Conservation (phyloP, 1,140 invertebrate genomes). For the Temnothorax curvispinosus region DNA sequence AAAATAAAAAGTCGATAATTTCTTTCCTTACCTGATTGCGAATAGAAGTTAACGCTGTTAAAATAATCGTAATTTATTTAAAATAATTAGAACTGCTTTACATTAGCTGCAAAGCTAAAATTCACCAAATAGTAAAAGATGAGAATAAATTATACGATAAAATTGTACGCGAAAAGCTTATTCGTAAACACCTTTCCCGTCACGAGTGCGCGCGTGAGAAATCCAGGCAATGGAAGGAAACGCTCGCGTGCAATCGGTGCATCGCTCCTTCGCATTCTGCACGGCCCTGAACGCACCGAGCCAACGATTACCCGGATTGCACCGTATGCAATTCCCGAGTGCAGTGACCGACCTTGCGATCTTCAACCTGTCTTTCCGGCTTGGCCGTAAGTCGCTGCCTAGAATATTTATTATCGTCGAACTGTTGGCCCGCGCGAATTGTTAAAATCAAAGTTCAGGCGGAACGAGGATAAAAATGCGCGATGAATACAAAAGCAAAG, state of each 20-base stretch:
- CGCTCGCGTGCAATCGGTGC: slow-evolving; percentile 49
- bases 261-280: slow-evolving; percentile 33
- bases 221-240: slow-evolving; percentile 41
- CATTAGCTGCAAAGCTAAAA: neutral
- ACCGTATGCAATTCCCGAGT: slow-evolving; percentile 62
- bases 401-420: slow-evolving; percentile 69
- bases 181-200: neutral
- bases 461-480: neutral
- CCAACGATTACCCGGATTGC: slow-evolving; percentile 63
- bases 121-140: neutral
- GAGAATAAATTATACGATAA: neutral
- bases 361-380: slow-evolving; percentile 74
- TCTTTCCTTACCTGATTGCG: neutral
- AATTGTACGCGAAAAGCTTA: neutral
- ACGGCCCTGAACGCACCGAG: slow-evolving; percentile 40
- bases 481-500: neutral
- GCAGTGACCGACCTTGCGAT: slow-evolving; percentile 78
- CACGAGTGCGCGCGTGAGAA: slow-evolving; percentile 30
- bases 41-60: neutral
- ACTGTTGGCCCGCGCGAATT: neutral
- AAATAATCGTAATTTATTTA: neutral
- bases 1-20: neutral
- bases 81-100: neutral
- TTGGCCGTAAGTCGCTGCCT: slow-evolving; percentile 39
- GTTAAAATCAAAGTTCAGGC: neutral